Percentiles rank a stretch among this genome's conserved stretches.
These are phyloP conservation scores for Calameuta filiformis DNA, from an alignment of 2,888 invertebrate species.

Conservation along the genomic window DNA sequence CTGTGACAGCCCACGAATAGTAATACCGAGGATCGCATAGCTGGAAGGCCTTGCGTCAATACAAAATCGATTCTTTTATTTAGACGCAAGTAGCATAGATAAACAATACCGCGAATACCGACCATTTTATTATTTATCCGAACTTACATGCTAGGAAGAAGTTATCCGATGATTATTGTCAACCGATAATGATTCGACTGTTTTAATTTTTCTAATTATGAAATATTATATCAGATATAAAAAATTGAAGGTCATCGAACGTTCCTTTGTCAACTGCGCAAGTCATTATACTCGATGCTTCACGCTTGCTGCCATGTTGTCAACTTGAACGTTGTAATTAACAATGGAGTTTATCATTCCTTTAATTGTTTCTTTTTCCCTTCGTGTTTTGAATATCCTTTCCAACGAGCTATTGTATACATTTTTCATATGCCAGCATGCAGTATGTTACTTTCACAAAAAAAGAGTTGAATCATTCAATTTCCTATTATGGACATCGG, in stretches of 20 bases:
- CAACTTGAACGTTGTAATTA: not conserved
- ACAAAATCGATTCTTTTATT: not conserved
- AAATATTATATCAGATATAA: not conserved
- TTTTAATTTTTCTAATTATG: not conserved
- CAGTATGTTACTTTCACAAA: not conserved
- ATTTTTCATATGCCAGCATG: not conserved
- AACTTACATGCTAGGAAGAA: not conserved
- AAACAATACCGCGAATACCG: not conserved
- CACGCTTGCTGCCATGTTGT: not conserved
- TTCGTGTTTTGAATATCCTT: not conserved
- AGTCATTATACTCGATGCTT: not conserved
- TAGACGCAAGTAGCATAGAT: not conserved
- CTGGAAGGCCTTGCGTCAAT: not conserved
- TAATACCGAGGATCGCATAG: conserved; percentile 11
- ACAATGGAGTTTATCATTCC: not conserved
- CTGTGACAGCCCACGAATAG: conserved; percentile 19
- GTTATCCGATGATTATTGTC: not conserved
- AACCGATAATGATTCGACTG: not conserved
- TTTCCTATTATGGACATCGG: not conserved
- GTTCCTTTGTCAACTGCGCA: not conserved
- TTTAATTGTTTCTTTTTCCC: not conserved
- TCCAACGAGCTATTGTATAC: not conserved
- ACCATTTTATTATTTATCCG: too few relatives aligned
- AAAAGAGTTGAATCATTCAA: not conserved
- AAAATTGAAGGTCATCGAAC: not conserved